These are phyloP conservation scores for Bovichtus diacanthus DNA, from an alignment of 2,797 vertebrate genomes.

Conservation along the genomic window DNA sequence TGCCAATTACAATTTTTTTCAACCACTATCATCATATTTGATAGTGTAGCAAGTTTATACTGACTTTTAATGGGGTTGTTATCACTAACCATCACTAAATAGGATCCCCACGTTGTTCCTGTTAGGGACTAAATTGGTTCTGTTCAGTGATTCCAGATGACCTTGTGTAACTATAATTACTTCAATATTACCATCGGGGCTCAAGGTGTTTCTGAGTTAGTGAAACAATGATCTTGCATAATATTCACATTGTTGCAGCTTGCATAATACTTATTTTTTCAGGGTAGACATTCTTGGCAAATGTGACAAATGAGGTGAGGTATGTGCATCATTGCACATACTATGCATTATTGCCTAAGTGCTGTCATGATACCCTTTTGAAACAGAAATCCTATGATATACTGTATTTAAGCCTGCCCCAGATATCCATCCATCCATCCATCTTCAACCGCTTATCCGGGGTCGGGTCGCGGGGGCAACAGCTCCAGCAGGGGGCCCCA, in stretches of 20 bases:
- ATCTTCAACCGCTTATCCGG: too few species aligned
- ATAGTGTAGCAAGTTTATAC: too few species aligned
- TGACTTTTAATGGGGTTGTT: neutral
- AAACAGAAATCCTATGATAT: neutral
- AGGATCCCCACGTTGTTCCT: neutral
- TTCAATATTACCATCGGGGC: neutral
- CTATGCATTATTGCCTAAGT: neutral
- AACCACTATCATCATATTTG: neutral
- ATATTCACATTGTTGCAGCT: neutral
- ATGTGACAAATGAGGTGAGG: neutral
- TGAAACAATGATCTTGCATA: neutral
- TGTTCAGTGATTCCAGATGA: neutral
- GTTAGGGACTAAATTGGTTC: neutral
- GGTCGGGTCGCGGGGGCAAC: too few species aligned
- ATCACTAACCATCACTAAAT: neutral
- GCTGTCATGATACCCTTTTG: neutral
- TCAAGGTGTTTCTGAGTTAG: neutral
- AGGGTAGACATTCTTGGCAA: neutral
- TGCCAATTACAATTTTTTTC: conserved; percentile 5
- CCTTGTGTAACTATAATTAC: neutral
- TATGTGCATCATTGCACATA: neutral
- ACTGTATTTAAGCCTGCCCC: neutral
- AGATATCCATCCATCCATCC: too few species aligned
- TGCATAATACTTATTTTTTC: neutral
- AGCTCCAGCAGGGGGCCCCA: too few species aligned